These are phyloP conservation scores for Sorex araneus DNA, from an alignment of 2,113 vertebrate species.

Conservation along the genomic window DNA sequence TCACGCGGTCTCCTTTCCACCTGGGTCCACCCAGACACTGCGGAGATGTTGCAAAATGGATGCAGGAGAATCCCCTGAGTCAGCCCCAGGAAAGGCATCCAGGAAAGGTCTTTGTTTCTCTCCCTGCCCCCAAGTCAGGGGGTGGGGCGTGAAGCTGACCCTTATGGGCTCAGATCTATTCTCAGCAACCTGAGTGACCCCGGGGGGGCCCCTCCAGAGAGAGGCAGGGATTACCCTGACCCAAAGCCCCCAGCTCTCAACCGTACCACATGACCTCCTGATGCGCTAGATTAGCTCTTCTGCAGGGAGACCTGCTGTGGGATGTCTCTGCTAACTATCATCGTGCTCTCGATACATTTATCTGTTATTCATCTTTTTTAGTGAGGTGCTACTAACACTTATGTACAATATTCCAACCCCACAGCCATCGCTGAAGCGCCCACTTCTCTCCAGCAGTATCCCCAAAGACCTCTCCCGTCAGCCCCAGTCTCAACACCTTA, in stretches of 20 bases:
- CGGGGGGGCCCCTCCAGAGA: accelerated
- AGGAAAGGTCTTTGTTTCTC: no score
- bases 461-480: no score
- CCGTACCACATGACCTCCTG: accelerated
- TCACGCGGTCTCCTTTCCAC: neutral
- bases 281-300: accelerated
- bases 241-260: neutral
- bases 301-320: neutral
- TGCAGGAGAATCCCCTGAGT: neutral
- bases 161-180: no score
- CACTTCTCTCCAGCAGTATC: neutral
- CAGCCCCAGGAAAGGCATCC: no score
- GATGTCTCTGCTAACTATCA: neutral
- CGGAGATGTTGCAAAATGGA: neutral
- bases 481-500: no score
- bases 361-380: no score
- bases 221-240: neutral
- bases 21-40: neutral
- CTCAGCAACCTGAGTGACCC: neutral
- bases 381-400: neutral
- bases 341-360: no score
- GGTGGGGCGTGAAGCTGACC: neutral
- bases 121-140: neutral
- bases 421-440: neutral
- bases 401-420: no score